These are phyloP conservation scores for Halcyon badia DNA, from an alignment of 2,797 vertebrate genomes.

Conservation along the genomic window DNA sequence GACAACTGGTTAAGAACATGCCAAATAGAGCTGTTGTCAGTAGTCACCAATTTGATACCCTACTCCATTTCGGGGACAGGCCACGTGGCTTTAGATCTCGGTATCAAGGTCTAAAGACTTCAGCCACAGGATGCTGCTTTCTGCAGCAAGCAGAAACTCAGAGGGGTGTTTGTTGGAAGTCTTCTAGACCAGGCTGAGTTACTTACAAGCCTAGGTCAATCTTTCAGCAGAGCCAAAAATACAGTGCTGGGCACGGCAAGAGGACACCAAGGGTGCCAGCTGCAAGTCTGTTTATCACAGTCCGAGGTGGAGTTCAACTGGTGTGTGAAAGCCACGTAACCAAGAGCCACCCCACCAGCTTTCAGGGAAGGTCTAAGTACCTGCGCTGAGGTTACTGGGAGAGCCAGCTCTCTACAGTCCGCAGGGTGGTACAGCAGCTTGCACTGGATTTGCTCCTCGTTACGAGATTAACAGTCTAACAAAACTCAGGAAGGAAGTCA, in stretches of 20 bases:
- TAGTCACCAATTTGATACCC: constrained; percentile 61
- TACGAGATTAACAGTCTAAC: constrained; percentile 69
- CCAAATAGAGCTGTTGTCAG: constrained; percentile 64
- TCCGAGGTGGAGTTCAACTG: constrained; percentile 40
- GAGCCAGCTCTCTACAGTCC: constrained; percentile 71
- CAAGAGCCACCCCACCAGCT: constrained; percentile 59
- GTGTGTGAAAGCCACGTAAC: constrained; percentile 1
- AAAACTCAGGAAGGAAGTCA: constrained; percentile 46
- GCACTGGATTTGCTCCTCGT: constrained; percentile 65
- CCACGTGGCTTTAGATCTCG: constrained; percentile 43
- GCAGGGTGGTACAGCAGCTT: constrained; percentile 56
- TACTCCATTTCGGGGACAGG: neutral
- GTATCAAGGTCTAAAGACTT: constrained; percentile 10
- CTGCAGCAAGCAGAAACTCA: constrained; percentile 14
- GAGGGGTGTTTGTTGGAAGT: neutral
- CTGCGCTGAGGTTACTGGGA: constrained; percentile 51
- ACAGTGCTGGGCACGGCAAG: constrained; percentile 8
- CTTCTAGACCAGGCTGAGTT: constrained; percentile 41
- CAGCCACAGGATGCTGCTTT: constrained; percentile 33
- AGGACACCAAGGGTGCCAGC: constrained; percentile 37
- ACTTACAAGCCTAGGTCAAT: constrained; percentile 40
- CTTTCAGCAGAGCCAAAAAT: constrained; percentile 50
- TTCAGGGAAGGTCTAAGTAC: constrained; percentile 25
- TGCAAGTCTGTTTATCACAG: constrained; percentile 53
- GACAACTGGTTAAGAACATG: constrained; percentile 64